Evolutionary conservation across 2,888 invertebrate genomes (phyloP).

Genomic region (Dichetophora obliterata): DNA sequence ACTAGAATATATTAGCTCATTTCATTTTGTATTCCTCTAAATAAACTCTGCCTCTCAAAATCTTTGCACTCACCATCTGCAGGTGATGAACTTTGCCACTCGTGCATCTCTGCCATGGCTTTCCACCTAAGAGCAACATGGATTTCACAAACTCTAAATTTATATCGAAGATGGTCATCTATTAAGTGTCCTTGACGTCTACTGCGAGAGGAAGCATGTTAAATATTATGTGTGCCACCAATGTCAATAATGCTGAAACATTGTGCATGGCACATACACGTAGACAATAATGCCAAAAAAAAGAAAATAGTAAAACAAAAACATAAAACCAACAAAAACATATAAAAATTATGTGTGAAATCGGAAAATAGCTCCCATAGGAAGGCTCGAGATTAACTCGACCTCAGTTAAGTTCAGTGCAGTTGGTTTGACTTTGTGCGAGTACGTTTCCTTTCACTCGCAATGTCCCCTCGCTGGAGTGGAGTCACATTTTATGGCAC

Average conservation of each 20-base stretch:
- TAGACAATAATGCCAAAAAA: not conserved
- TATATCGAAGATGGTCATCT: not conserved
- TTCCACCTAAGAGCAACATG: not conserved
- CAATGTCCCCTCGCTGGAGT: not conserved
- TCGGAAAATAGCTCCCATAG: conserved; percentile 56
- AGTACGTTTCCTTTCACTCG: not conserved
- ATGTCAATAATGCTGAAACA: too few relatives aligned
- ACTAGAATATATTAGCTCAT: too few relatives aligned
- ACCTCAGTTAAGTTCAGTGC: not conserved
- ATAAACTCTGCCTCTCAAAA: too few relatives aligned
- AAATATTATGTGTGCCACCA: conserved; percentile 8
- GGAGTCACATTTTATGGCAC: conserved; percentile 8
- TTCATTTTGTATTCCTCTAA: too few relatives aligned
- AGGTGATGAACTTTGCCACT: too few relatives aligned
- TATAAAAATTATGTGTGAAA: conserved; percentile 47
- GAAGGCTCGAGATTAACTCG: conserved; percentile 54
- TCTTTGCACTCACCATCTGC: too few relatives aligned
- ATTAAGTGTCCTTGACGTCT: not conserved
- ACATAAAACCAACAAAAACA: not conserved
- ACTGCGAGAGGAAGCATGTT: not conserved
- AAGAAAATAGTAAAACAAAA: not conserved
- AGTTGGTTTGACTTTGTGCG: not conserved
- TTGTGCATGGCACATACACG: not conserved
- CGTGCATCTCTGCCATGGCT: not conserved
- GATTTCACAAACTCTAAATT: not conserved